These are phyloP conservation scores for Saccostrea echinata DNA, from an alignment of 1,140 invertebrate genomes.

Conservation along the genomic window DNA sequence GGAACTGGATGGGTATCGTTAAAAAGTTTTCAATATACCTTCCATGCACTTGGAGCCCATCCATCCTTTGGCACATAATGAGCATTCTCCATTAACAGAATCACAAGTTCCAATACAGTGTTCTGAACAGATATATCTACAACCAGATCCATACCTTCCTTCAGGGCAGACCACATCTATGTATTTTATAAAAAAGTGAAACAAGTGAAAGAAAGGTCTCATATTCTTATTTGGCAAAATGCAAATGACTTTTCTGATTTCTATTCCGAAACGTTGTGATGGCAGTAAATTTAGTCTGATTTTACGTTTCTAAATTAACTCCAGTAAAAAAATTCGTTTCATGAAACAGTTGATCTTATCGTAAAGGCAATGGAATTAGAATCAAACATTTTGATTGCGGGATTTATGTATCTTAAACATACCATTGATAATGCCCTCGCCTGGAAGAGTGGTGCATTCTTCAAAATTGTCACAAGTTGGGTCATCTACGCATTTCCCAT, in stretches of 20 bases:
- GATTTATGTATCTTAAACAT: neutral
- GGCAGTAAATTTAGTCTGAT: no score
- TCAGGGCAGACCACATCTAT: neutral
- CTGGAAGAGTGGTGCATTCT: neutral
- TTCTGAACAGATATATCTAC: neutral
- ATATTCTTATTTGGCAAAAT: neutral
- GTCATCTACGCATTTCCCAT: neutral
- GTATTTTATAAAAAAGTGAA: no score
- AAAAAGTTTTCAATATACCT: neutral
- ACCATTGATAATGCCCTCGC: neutral
- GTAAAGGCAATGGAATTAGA: no score
- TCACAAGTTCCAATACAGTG: conserved; percentile 17
- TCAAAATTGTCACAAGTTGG: neutral
- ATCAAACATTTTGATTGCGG: no score
- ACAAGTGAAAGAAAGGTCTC: neutral
- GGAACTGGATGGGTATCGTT: no score
- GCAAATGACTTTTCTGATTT: no score
- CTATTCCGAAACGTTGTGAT: no score
- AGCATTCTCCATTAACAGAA: neutral
- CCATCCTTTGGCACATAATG: neutral
- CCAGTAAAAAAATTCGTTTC: no score
- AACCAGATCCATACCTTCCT: neutral
- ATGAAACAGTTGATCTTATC: no score
- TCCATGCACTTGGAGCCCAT: conserved; percentile 12
- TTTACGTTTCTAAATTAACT: no score